Conservation (phyloP, 1,140 invertebrate genomes). For the Drosophila ficusphila region DNA sequence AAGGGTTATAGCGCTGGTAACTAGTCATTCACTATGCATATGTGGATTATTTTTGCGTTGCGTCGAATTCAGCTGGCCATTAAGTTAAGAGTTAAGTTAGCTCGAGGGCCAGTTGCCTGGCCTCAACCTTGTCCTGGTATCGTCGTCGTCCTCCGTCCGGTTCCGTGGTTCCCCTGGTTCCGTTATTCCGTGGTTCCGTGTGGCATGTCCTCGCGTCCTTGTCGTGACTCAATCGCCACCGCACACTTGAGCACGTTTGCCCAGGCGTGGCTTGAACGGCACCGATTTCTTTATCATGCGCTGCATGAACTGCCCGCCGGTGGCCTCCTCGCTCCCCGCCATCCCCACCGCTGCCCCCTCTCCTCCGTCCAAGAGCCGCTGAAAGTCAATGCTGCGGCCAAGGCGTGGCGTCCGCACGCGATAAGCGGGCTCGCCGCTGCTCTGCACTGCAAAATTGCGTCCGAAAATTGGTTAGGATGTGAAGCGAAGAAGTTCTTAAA, state of each 20-base stretch:
- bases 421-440: slow-evolving; percentile 67
- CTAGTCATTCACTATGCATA: slow-evolving; percentile 38
- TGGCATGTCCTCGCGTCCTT: slow-evolving; percentile 45
- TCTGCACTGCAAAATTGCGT: too few relatives aligned
- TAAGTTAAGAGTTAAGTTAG: slow-evolving; percentile 19
- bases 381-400: slow-evolving; percentile 81
- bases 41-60: slow-evolving; percentile 36
- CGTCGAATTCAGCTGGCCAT: slow-evolving; percentile 39
- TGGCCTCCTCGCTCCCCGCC: slow-evolving; percentile 46
- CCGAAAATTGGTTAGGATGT: too few relatives aligned
- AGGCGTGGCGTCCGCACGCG: slow-evolving; percentile 80
- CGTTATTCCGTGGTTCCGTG: slow-evolving; percentile 4
- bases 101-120: slow-evolving; percentile 35
- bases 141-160: slow-evolving; percentile 36
- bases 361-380: slow-evolving; percentile 50
- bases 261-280: slow-evolving; percentile 80
- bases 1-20: slow-evolving; percentile 22
- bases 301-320: slow-evolving; percentile 74
- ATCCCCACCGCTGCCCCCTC: slow-evolving; percentile 11
- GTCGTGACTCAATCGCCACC: slow-evolving; percentile 68
- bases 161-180: neutral
- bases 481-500: too few relatives aligned
- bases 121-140: slow-evolving; percentile 52
- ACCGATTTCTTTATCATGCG: slow-evolving; percentile 82
- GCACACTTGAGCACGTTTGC: slow-evolving; percentile 81